Evolutionary conservation across 2,888 invertebrate genomes (phyloP).

Genomic region (Chironomus tentans): DNA sequence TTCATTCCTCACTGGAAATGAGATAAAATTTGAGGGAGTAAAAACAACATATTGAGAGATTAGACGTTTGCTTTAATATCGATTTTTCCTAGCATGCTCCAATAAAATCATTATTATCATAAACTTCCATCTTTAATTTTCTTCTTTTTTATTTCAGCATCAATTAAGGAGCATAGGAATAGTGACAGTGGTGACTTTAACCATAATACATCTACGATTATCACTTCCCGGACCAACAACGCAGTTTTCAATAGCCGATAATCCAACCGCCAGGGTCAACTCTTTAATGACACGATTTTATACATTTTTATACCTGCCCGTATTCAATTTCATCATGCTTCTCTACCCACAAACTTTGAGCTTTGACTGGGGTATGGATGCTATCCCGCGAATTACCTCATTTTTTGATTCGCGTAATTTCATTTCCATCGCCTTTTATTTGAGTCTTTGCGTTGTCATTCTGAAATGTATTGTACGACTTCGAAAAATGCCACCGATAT

Average conservation of each 20-base stretch:
- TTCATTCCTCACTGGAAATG: background rate
- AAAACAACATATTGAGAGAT: constrained; percentile 28
- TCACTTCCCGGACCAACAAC: constrained; percentile 66
- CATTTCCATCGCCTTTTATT: constrained; percentile 66
- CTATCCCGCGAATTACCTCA: constrained; percentile 75
- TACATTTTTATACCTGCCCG: constrained; percentile 87
- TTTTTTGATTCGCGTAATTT: constrained; percentile 72
- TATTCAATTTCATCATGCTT: constrained; percentile 79
- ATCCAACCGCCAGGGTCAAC: constrained; percentile 85
- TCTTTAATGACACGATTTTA: constrained; percentile 70
- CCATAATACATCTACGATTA: constrained; percentile 66
- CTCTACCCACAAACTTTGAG: constrained; percentile 80
- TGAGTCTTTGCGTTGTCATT: constrained; percentile 38
- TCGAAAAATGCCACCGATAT: constrained; percentile 17
- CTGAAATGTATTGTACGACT: constrained; percentile 33
- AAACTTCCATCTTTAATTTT: background rate
- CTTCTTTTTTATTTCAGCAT: constrained; percentile 48
- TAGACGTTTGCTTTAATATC: constrained; percentile 26
- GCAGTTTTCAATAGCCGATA: constrained; percentile 88
- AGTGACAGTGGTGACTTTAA: constrained; percentile 55
- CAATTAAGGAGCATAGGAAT: constrained; percentile 62
- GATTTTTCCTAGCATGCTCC: background rate
- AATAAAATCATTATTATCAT: background rate
- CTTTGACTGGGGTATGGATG: constrained; percentile 99
- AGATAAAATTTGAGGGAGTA: too few relatives aligned